These are phyloP conservation scores for Bilobella aurantiaca DNA, from an alignment of 1,140 invertebrate species.

Conservation along the genomic window DNA sequence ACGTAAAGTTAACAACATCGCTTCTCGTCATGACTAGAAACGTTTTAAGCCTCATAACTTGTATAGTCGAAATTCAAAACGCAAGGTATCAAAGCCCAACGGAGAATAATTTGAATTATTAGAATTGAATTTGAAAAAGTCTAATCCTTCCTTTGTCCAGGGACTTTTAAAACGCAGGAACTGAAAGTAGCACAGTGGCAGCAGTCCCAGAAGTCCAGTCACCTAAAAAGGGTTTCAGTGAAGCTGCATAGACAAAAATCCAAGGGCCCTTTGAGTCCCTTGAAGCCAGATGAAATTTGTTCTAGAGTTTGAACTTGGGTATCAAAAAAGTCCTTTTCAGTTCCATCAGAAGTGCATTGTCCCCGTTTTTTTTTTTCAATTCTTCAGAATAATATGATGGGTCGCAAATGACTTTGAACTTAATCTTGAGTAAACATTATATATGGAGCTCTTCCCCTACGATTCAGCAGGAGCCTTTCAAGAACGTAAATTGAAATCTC, in stretches of 20 bases:
- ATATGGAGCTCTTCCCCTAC: not conserved
- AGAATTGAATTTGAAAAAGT: not conserved
- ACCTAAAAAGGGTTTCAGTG: not conserved
- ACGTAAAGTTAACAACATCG: not conserved
- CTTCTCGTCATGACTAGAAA: too few relatives aligned
- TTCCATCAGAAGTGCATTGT: not conserved
- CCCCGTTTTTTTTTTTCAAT: not conserved
- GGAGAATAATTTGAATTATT: not conserved
- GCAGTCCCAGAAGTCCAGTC: too few relatives aligned
- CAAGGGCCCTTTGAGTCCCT: not conserved
- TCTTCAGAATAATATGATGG: conserved; percentile 10
- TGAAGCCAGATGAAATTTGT: not conserved
- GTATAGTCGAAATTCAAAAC: not conserved
- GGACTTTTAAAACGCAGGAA: too few relatives aligned
- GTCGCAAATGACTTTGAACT: conserved; percentile 21
- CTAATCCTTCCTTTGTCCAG: not conserved
- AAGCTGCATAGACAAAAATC: not conserved
- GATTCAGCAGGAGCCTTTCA: too few relatives aligned
- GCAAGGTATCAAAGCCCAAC: not conserved
- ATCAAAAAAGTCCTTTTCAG: not conserved
- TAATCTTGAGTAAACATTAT: conserved; percentile 24
- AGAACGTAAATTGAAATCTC: not conserved
- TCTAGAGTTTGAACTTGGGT: too few relatives aligned
- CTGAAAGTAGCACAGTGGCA: not conserved
- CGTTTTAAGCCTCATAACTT: too few relatives aligned